phyloP scores from a whole-genome alignment of 2,888 invertebrate genomes.

The Cartodere bifasciata region DNA sequence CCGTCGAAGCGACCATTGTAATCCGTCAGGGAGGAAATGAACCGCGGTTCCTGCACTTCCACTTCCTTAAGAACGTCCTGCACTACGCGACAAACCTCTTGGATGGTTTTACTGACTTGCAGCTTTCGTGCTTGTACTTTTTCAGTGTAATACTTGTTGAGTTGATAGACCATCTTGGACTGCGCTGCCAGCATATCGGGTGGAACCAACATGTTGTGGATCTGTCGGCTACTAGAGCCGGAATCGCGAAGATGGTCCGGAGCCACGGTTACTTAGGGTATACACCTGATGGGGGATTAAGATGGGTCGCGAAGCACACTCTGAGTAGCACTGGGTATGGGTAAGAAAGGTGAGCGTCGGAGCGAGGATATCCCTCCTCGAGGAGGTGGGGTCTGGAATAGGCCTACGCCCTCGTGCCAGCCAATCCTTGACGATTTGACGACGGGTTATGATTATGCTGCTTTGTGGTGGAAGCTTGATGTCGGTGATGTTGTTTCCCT shows the following conservation, averaged over 20 bases:
- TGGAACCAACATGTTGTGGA: slow-evolving; percentile 64
- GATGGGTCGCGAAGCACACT: slow-evolving; percentile 3
- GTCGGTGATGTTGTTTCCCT: too few species aligned
- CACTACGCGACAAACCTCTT: slow-evolving; percentile 68
- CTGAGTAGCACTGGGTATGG: too few species aligned
- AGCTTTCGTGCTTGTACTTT: slow-evolving; percentile 59
- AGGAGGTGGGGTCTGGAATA: slow-evolving; percentile 20
- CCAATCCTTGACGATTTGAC: slow-evolving; percentile 17
- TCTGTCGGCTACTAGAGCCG: slow-evolving; percentile 23
- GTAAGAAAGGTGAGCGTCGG: slow-evolving; percentile 19
- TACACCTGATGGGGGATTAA: slow-evolving; percentile 10
- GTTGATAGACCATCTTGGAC: slow-evolving; percentile 80
- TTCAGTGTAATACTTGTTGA: slow-evolving; percentile 70
- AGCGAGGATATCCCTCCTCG: slow-evolving; percentile 26
- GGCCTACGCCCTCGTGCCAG: slow-evolving; percentile 22
- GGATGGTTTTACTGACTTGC: slow-evolving; percentile 58
- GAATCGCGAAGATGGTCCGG: slow-evolving; percentile 21
- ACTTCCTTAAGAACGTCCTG: slow-evolving; percentile 77
- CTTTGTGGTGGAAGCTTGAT: too few species aligned
- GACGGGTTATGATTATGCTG: slow-evolving; percentile 13
- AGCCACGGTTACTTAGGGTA: slow-evolving; percentile 20
- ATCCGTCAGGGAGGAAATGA: slow-evolving; percentile 66
- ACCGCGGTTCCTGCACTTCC: slow-evolving; percentile 73
- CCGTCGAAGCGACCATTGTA: slow-evolving; percentile 69
- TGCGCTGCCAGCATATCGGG: slow-evolving; percentile 90